Base-by-base conservation (phyloP, 2,888 invertebrate genomes). In the Odiellus spinosus region DNA sequence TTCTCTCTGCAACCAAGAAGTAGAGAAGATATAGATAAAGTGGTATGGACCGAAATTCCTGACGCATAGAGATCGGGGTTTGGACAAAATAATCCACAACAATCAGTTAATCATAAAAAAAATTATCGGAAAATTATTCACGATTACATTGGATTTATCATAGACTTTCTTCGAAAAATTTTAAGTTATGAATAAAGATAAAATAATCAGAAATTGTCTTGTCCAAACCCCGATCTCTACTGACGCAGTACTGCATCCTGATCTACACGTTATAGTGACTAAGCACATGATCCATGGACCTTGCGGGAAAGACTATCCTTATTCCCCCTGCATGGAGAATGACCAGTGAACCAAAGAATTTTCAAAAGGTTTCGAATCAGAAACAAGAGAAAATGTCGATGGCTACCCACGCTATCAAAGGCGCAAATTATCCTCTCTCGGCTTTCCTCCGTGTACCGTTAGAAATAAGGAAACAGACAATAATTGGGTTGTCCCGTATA, bases 331-430 rank as follows among this genome's bases (percentile, higher is more conserved):
- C 56, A 67, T 66, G 65, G 49, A 50, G n/a, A 55, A 62, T 40
- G 61, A 60, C 2, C 56, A 54, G 44, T 69, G 67, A 56, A 53
- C 58, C 1, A 68, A 69, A 54, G 53, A 54, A 8, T 67, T 58
- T 51, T 66, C 65, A n/a, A 60, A 61, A 47, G 49, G 53, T 2
- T 59, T 56, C 41, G 14, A 36, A 3, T 42, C 48, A 1, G 48
- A 39, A 4, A 67, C 65, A 12, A 32, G 46, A 6, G 53, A 59
- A 6, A 56, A 58, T 1, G 50, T 48, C 4, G 60, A 65, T 50
- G 61, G 62, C 15, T 66, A 64, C 54, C 63, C 64, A 1, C 4
- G 45, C 14, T 67, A 66, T 50, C 41, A 59, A 12, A 48, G 65
- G 42, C 43, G 59, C 3, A 3, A 35, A 35, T 2, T 2, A 14